A percentile compares a stretch with the other conserved stretches of the same genome.
These are phyloP conservation scores for Andrena marginata DNA, from an alignment of 2,888 invertebrate species.

Conservation along the genomic window DNA sequence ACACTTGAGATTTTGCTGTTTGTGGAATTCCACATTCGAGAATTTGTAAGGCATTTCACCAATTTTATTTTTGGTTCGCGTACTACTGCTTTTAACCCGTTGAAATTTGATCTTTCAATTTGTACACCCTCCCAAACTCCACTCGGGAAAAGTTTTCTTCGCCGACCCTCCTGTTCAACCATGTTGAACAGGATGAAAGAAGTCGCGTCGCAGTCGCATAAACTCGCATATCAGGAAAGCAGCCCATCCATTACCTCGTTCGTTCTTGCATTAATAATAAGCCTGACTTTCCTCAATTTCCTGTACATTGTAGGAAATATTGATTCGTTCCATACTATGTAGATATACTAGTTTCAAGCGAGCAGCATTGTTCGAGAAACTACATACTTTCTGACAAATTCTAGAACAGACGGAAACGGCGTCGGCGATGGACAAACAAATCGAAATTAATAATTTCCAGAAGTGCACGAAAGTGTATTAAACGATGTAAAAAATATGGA, in stretches of 20 bases:
- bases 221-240: neutral
- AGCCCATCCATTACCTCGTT: neutral
- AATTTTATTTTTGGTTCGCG: too few relatives aligned
- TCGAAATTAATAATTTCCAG: constrained; percentile 28
- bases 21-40: too few relatives aligned
- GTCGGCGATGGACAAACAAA: constrained; percentile 8
- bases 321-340: constrained; percentile 16
- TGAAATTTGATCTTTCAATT: too few relatives aligned
- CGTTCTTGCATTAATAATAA: constrained; percentile 23
- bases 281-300: constrained; percentile 33
- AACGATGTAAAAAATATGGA: neutral
- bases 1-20: too few relatives aligned
- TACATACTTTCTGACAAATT: constrained; percentile 1
- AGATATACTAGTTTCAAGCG: neutral
- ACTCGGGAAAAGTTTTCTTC: too few relatives aligned
- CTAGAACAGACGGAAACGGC: constrained; percentile 3
- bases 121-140: too few relatives aligned
- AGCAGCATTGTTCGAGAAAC: constrained; percentile 21
- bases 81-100: too few relatives aligned
- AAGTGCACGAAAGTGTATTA: neutral
- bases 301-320: constrained; percentile 25
- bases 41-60: too few relatives aligned
- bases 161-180: too few relatives aligned
- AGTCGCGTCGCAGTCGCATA: neutral
- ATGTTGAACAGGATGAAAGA: neutral